Base-by-base conservation (phyloP, 2,888 invertebrate species). In the Sepioteuthis lessoniana region DNA sequence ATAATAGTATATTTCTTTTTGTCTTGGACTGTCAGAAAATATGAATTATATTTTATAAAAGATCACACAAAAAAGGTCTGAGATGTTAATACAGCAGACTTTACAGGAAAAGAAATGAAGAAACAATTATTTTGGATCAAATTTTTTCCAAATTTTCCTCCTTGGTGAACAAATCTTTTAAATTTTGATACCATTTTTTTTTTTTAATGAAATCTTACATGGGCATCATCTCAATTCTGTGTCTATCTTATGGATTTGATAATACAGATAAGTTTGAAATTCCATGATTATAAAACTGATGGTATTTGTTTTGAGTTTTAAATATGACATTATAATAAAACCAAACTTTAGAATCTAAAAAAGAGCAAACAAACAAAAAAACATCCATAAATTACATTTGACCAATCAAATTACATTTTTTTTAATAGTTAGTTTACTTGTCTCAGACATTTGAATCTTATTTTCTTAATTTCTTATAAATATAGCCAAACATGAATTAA, bases 121-220 rank as follows among this genome's bases (percentile, higher is more conserved):
- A 76, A 76, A 76, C 76, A 76, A 55, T 76, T 76, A 76, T n/a
- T 76, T 76, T n/a, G 76, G 35, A 76, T 76, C 76, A n/a, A n/a
- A 76, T 31, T n/a, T n/a, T n/a, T n/a, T n/a, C n/a, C 76, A n/a
- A n/a, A 76, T 76, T 76, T 76, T 76, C n/a, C n/a, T 76, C 76
- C 13, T 76, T 76, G 13, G 13, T 76, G 76, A 76, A 76, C 76
- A 76, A 76, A 35, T n/a, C 76, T 76, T 76, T n/a, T n/a, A 76
- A 76, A n/a, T 76, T 76, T 76, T 76, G n/a, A 76, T 76, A 76
- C 76, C 31, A 31, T 8, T 76, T 76, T 76, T n/a, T 76, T 76
- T 35, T 25, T 25, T 21, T 55, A 3, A 25, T 50, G 21, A 50
- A 50, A 50, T 50, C 19, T 50, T 50, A 50, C 7, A 55, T 55